Percentiles rank a stretch among this genome's conserved stretches.
phyloP scores from a whole-genome alignment of 2,113 vertebrate genomes.

The Hippocampus guttulatus region DNA sequence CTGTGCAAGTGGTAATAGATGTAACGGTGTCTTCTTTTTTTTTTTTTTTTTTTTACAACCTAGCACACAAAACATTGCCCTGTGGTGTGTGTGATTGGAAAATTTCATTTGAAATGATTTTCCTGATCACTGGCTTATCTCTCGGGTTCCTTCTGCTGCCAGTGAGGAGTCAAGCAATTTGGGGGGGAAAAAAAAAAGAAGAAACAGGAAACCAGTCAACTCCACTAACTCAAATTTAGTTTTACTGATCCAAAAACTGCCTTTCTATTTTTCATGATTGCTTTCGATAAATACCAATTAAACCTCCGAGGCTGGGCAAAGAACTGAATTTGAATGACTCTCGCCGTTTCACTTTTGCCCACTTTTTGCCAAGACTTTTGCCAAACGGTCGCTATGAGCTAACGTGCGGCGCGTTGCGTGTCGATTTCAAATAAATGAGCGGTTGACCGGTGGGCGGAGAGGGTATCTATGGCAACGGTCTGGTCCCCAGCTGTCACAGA shows the following conservation, averaged over 20 bases:
- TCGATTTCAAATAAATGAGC: constrained; percentile 69
- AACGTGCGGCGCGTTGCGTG: constrained; percentile 18
- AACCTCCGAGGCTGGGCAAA: constrained; percentile 64
- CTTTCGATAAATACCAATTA: constrained; percentile 72
- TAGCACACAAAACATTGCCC: constrained; percentile 46
- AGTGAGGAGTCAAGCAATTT: constrained; percentile 66
- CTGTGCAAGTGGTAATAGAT: background rate
- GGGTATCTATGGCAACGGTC: constrained; percentile 68
- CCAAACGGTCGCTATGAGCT: constrained; percentile 1
- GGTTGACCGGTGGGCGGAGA: constrained; percentile 46
- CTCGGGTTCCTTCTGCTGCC: constrained; percentile 73
- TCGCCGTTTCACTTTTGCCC: constrained; percentile 27
- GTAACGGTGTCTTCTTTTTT: no score
- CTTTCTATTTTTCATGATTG: constrained; percentile 70
- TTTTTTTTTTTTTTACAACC: background rate
- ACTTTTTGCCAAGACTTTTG: background rate
- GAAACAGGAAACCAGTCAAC: constrained; percentile 70
- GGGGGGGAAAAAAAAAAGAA: constrained; percentile 48
- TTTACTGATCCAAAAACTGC: constrained; percentile 72
- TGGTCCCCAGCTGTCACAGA: constrained; percentile 66
- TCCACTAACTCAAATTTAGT: constrained; percentile 66
- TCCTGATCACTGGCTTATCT: constrained; percentile 79
- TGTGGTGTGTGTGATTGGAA: constrained; percentile 73
- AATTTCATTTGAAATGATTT: constrained; percentile 76
- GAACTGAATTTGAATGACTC: constrained; percentile 34